These are phyloP conservation scores for Syngnathus rostellatus DNA, from an alignment of 2,797 vertebrate genomes.

Conservation along the genomic window DNA sequence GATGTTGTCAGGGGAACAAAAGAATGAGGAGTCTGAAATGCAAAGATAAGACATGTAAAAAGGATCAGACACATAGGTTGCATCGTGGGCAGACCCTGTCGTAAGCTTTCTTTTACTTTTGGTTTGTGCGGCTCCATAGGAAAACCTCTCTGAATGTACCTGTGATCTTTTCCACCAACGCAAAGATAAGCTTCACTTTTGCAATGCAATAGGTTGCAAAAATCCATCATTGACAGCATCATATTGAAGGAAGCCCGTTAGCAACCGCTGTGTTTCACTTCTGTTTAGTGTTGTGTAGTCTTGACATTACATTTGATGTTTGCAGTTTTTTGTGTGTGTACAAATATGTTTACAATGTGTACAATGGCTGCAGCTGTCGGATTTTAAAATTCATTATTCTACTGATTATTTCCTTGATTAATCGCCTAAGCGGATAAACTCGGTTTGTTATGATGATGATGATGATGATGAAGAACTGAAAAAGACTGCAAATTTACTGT, in stretches of 20 bases:
- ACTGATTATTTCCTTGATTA: not conserved
- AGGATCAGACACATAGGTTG: not conserved
- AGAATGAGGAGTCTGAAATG: not conserved
- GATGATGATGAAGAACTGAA: too few species aligned
- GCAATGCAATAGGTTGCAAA: not conserved
- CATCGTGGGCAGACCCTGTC: not conserved
- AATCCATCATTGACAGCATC: not conserved
- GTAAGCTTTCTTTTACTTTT: not conserved
- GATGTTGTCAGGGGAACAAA: not conserved
- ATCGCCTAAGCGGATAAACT: not conserved
- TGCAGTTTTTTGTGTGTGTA: not conserved
- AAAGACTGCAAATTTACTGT: too few species aligned
- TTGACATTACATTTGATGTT: not conserved
- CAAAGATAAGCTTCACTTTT: slow-evolving; percentile 1
- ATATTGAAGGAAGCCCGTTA: not conserved
- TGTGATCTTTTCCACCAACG: not conserved
- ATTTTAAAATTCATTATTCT: not conserved
- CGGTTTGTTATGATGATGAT: not conserved
- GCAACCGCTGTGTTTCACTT: not conserved
- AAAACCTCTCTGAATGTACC: not conserved
- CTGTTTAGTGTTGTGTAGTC: not conserved
- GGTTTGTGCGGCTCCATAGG: not conserved
- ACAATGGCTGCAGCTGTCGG: not conserved
- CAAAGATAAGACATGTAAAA: slow-evolving; percentile 3
- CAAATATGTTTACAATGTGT: not conserved